Base-by-base conservation (phyloP, 1,140 invertebrate genomes). In the Andrena cerasifolii region DNA sequence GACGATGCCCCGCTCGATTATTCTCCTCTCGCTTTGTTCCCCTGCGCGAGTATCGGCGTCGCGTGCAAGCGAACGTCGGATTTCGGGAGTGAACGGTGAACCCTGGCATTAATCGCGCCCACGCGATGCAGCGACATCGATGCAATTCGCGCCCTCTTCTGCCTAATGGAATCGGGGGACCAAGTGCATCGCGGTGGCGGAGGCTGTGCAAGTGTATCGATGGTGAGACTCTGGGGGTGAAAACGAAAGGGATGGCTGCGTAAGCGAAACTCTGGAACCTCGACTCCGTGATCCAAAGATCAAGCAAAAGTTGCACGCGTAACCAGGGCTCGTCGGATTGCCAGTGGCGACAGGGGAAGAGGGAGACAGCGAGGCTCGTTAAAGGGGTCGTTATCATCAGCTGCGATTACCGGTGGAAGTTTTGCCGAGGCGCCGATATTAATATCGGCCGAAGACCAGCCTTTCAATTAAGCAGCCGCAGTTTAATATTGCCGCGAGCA, bases 401-500 rank as follows among this genome's bases (percentile, higher is more conserved):
- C 28, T 6, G 8, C 61, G 45, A 78, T 72, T 73, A 81, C 67
- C 31, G 26, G 12, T 54, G 43, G 47, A 79, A 79, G 65, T 79
- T 73, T 79, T 24, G 47, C 58, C 62, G 24, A 3, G 56, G 47
- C 51, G 36, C 36, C 40, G 56, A 43, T 63, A 74, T 79, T 74
- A 74, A 70, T 62, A 75, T 75, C 77, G 71, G 45, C 33, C 63
- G 49, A 70, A 72, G 72, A 53, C 43, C 70, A 63, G 24, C 65
- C 72, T 76, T 83, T 83, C 81, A 83, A 83, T 83, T 83, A 83
- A 65, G 72, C 63, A 5, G 5, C 24, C 66, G 56, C 72, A 24
- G 73, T 83, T 83, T 80, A 80, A 80, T 77, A 76, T 72, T 45
- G 81, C 81, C 78, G 53, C 26, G 72, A 73, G 78, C 81, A 53